phyloP scores from a whole-genome alignment of 1,140 invertebrate genomes.

The Aporrectodea caliginosa region DNA sequence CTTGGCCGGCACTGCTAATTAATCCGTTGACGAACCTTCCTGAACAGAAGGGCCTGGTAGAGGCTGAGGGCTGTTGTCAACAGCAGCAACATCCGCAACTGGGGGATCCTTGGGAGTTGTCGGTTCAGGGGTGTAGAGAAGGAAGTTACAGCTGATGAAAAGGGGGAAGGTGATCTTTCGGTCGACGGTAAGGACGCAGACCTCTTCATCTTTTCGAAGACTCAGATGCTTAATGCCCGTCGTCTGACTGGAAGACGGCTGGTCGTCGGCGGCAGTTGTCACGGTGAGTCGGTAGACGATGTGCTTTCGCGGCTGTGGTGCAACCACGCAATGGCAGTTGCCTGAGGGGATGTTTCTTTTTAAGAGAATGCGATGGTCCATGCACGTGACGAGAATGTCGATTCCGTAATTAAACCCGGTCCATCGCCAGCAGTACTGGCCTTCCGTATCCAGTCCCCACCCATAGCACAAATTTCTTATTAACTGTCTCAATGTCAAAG shows the following conservation, averaged over 20 bases:
- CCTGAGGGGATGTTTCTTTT: conserved; percentile 31
- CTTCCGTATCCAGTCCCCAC: conserved; percentile 61
- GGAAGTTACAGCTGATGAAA: conserved; percentile 67
- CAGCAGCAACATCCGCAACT: too few relatives aligned
- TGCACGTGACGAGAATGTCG: conserved; percentile 66
- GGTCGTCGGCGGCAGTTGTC: conserved; percentile 63
- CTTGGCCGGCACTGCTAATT: too few relatives aligned
- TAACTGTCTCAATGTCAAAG: too few relatives aligned
- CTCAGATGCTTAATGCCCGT: conserved; percentile 62
- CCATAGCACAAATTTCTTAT: conserved; percentile 70
- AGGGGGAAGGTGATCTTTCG: conserved; percentile 64
- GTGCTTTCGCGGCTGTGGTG: conserved; percentile 14
- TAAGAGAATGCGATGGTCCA: conserved; percentile 55
- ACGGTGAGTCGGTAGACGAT: conserved; percentile 57
- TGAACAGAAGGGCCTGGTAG: too few relatives aligned
- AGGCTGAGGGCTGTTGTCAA: too few relatives aligned
- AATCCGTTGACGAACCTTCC: too few relatives aligned
- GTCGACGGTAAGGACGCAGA: conserved; percentile 63
- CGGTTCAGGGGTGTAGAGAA: conserved; percentile 61
- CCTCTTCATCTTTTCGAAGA: conserved; percentile 62
- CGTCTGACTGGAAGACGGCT: conserved; percentile 62
- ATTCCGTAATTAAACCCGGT: conserved; percentile 74
- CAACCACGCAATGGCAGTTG: conserved; percentile 12
- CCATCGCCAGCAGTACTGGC: conserved; percentile 73
- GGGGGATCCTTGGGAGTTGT: too few relatives aligned